Evolutionary conservation across 2,113 vertebrate species (phyloP).

Genomic region (Cervus canadensis): DNA sequence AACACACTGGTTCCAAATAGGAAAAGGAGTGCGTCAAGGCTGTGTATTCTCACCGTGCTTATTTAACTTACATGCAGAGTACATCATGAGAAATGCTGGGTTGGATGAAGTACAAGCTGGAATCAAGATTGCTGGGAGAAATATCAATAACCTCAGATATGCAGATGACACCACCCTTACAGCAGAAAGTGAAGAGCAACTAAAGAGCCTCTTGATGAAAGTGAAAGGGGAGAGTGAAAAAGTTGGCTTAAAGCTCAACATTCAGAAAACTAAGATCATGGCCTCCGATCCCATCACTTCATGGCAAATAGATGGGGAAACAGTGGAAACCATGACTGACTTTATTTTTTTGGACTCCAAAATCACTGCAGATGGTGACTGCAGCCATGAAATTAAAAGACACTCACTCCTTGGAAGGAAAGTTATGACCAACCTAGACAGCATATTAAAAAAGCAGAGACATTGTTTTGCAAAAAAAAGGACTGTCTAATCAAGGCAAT

Average conservation of each 20-base stretch:
- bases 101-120: not conserved
- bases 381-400: not conserved
- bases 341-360: not conserved
- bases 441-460: not conserved
- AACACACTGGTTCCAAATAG: not conserved
- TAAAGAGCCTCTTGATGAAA: not conserved
- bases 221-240: not conserved
- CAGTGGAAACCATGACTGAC: not conserved
- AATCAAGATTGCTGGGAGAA: not conserved
- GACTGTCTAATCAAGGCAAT: not conserved
- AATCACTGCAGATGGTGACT: not conserved
- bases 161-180: not conserved
- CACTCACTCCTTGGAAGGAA: not conserved
- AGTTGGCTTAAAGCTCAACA: not conserved
- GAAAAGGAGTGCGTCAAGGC: fast-evolving
- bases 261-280: not conserved
- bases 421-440: not conserved
- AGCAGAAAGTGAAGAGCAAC: not conserved
- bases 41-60: not conserved
- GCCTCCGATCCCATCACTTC: fast-evolving
- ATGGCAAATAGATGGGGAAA: not conserved
- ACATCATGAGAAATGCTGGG: not conserved
- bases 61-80: not conserved
- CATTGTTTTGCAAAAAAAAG: not conserved
- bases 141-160: not conserved